A percentile compares a stretch with the other conserved stretches of the same genome.
Evolutionary conservation across 2,888 invertebrate species (phyloP).

Genomic region (Cistogaster globosa): DNA sequence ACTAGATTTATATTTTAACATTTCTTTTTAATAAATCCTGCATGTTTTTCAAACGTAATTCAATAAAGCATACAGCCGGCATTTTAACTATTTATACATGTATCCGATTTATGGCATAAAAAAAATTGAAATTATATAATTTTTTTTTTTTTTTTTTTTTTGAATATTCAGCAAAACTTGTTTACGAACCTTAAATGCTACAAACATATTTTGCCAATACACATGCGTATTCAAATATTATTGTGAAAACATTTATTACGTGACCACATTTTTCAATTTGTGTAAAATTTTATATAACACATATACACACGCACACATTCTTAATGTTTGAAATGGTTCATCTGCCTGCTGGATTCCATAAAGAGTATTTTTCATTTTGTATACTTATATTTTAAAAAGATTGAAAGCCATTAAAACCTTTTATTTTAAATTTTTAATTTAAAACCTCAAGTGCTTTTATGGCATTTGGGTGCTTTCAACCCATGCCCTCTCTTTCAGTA

Average conservation of each 20-base stretch:
- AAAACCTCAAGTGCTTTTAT: slow-evolving; percentile 7
- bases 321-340: too few species aligned
- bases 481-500: too few species aligned
- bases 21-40: too few species aligned
- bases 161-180: not conserved
- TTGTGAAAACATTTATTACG: slow-evolving; percentile 53
- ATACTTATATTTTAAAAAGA: not conserved
- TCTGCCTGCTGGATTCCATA: too few species aligned
- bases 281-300: slow-evolving; percentile 25
- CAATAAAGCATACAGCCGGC: too few species aligned
- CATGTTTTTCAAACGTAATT: too few species aligned
- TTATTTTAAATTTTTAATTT: slow-evolving; percentile 30
- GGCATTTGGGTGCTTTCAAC: not conserved
- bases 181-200: not conserved
- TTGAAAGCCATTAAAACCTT: not conserved
- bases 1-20: too few species aligned
- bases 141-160: not conserved
- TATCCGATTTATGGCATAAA: too few species aligned
- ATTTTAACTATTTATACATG: too few species aligned
- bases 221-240: slow-evolving; percentile 30
- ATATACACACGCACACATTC: not conserved
- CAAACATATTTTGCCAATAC: slow-evolving; percentile 14
- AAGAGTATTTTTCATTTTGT: slow-evolving; percentile 7
- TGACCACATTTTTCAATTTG: slow-evolving; percentile 62
- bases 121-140: too few species aligned